Conservation (phyloP, 2,797 vertebrate species). For the Lophius americanus region DNA sequence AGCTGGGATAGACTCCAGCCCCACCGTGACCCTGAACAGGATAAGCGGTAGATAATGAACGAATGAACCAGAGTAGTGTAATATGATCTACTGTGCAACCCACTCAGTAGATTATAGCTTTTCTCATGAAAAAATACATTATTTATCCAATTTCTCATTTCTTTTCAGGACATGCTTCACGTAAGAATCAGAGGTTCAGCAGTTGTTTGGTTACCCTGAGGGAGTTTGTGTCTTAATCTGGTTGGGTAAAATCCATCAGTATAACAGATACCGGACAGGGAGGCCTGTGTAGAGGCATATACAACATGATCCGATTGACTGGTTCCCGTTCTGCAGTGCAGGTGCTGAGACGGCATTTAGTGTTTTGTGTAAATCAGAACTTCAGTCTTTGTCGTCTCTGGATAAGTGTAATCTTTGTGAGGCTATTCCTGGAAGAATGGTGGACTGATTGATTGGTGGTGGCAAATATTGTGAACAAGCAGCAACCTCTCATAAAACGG, state of each 20-base stretch:
- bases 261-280: conserved; percentile 4
- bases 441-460: too few species aligned
- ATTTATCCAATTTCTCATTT: conserved; percentile 14
- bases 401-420: background rate
- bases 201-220: background rate
- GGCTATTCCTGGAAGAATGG: too few species aligned
- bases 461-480: too few species aligned
- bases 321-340: conserved; percentile 59
- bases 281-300: conserved; percentile 16
- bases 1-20: too few species aligned
- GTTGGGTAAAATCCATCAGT: background rate
- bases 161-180: background rate
- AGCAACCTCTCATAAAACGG: too few species aligned
- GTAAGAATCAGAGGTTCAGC: background rate
- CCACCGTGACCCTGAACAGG: too few species aligned
- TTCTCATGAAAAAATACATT: conserved; percentile 11
- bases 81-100: too few species aligned
- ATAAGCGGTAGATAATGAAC: too few species aligned
- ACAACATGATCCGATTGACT: conserved; percentile 35
- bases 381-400: too few species aligned
- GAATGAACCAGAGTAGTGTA: too few species aligned
- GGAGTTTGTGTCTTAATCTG: conserved; percentile 2
- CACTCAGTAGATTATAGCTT: conserved; percentile 7
- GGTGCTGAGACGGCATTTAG: conserved; percentile 60
- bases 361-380: conserved; percentile 11